These are phyloP conservation scores for Phymastichus coffea DNA, from an alignment of 1,140 invertebrate species.

Conservation along the genomic window DNA sequence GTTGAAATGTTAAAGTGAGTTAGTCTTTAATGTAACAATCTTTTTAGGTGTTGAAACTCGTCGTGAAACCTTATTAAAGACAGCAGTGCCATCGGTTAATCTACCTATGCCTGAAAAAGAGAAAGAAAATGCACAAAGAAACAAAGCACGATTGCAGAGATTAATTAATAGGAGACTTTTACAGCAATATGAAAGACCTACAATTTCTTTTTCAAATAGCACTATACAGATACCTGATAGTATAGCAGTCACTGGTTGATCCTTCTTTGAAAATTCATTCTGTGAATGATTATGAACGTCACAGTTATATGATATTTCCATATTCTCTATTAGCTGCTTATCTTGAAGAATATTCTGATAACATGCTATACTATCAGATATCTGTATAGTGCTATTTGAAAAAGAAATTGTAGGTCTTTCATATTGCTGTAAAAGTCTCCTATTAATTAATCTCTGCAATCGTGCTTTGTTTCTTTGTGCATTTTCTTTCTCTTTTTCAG, in stretches of 20 bases:
- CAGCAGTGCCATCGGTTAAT: neutral
- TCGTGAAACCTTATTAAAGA: too few relatives aligned
- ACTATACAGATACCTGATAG: too few relatives aligned
- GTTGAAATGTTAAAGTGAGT: too few relatives aligned
- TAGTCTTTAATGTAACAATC: too few relatives aligned
- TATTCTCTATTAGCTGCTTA: neutral
- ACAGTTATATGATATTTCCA: too few relatives aligned
- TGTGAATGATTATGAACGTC: too few relatives aligned
- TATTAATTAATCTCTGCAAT: neutral
- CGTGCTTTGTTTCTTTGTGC: neutral
- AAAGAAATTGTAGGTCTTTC: neutral
- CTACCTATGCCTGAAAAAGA: neutral
- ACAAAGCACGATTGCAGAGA: neutral
- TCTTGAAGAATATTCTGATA: neutral
- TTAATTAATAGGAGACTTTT: neutral
- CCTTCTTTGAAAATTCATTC: too few relatives aligned
- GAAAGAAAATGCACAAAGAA: neutral
- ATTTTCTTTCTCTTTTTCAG: neutral
- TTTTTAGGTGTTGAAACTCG: too few relatives aligned
- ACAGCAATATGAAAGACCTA: neutral
- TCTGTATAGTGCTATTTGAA: neutral
- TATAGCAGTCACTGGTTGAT: too few relatives aligned
- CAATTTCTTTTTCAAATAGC: too few relatives aligned
- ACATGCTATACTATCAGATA: neutral
- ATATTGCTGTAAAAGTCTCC: neutral